These are phyloP conservation scores for Thamnophis elegans DNA, from an alignment of 2,797 vertebrate genomes.

Conservation along the genomic window DNA sequence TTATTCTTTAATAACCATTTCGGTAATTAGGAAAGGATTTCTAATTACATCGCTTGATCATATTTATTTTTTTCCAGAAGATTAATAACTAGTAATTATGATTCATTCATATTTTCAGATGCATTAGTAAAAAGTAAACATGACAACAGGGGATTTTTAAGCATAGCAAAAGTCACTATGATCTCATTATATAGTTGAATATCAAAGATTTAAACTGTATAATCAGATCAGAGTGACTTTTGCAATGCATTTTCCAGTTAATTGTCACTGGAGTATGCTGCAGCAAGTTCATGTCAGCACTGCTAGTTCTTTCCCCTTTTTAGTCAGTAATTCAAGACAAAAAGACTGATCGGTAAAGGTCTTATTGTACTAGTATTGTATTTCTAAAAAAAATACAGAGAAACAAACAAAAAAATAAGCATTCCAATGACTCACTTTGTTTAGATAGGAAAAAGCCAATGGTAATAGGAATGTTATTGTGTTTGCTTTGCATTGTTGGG, in stretches of 20 bases:
- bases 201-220: background rate
- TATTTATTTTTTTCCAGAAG: background rate
- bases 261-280: conserved; percentile 12
- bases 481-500: background rate
- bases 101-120: background rate
- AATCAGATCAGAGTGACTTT: background rate
- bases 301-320: background rate
- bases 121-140: background rate
- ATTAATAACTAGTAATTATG: background rate
- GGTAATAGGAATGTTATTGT: background rate
- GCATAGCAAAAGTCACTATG: background rate
- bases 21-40: background rate
- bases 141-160: background rate
- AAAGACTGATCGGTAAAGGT: background rate
- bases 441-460: background rate
- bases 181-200: conserved; percentile 12
- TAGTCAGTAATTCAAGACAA: background rate
- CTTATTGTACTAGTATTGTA: background rate
- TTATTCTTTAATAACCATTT: background rate
- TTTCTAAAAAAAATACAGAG: background rate
- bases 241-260: conserved; percentile 11
- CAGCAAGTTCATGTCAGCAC: conserved; percentile 12
- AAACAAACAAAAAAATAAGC: background rate
- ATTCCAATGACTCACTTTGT: background rate
- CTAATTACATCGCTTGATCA: background rate